phyloP scores from a whole-genome alignment of 2,888 invertebrate genomes.

The Didymodactylos carnosus region DNA sequence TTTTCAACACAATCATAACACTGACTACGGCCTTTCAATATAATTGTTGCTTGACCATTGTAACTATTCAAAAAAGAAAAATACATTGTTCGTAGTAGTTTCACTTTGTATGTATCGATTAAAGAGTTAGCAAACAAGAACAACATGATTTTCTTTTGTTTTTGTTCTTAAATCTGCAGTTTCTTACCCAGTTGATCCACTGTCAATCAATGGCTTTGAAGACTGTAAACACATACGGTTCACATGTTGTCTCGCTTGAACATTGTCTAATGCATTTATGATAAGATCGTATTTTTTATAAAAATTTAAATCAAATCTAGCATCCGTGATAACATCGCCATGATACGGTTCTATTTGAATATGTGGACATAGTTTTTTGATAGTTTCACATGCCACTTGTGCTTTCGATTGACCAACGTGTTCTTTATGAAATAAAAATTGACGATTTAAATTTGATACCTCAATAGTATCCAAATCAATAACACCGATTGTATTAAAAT shows the following conservation, averaged over 20 bases:
- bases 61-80: no score
- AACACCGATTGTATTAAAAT: conserved; percentile 75
- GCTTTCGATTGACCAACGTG: conserved; percentile 96
- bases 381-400: not conserved
- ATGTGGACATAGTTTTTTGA: not conserved
- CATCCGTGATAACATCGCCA: not conserved
- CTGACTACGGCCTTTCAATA: conserved; percentile 52
- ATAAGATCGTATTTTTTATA: conserved; percentile 76
- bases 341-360: not conserved
- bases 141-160: no score
- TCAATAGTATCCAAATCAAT: conserved; percentile 98
- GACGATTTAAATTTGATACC: conserved; percentile 90
- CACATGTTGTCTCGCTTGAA: conserved; percentile 79
- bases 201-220: conserved; percentile 76
- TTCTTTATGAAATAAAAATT: conserved; percentile 91
- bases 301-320: conserved; percentile 43
- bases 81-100: no score
- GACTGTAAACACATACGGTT: conserved; percentile 94
- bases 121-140: no score
- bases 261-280: conserved; percentile 86
- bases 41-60: conserved; percentile 14
- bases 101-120: no score
- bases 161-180: no score
- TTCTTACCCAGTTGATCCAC: conserved; percentile 93
- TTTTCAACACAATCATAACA: conserved; percentile 93